A percentile compares a stretch with the other conserved stretches of the same genome.
These are phyloP conservation scores for Drymodes brunneopygia DNA, from an alignment of 2,113 vertebrate genomes.

Conservation along the genomic window DNA sequence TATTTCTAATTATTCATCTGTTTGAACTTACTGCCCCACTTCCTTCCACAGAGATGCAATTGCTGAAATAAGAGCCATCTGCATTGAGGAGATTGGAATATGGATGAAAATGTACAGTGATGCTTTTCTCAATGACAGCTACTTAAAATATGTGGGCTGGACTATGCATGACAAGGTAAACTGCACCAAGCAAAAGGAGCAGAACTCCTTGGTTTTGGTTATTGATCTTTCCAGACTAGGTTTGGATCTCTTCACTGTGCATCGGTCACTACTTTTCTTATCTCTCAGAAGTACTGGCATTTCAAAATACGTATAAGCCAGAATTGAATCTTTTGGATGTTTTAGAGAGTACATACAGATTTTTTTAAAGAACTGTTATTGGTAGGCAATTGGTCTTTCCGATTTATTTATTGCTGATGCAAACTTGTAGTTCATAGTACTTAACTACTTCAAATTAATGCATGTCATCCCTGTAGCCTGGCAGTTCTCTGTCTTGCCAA, in stretches of 20 bases:
- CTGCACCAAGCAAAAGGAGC: not conserved
- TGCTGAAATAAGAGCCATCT: constrained; percentile 97
- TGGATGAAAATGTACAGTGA: constrained; percentile 99
- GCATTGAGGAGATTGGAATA: constrained; percentile 98
- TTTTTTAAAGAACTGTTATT: not conserved
- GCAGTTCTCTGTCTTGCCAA: not conserved
- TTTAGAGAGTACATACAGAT: not conserved
- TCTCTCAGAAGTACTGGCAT: not conserved
- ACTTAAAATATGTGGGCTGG: constrained; percentile 99
- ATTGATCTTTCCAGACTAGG: not conserved
- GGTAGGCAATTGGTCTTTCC: not conserved
- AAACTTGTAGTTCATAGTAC: not conserved
- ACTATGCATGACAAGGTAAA: constrained; percentile 98
- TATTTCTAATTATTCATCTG: not conserved
- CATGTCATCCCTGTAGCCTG: not conserved
- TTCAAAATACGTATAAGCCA: not conserved
- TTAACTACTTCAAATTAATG: not conserved
- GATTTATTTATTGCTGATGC: not conserved
- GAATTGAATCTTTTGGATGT: not conserved
- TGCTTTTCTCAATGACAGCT: constrained; percentile 99
- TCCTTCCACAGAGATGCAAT: constrained; percentile 86
- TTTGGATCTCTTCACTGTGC: not conserved
- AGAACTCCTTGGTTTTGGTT: not conserved
- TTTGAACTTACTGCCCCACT: not conserved
- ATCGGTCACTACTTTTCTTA: not conserved